Base-by-base conservation (phyloP, 64 coral and sea anemone species). In the Pocillopora damicornis region DNA sequence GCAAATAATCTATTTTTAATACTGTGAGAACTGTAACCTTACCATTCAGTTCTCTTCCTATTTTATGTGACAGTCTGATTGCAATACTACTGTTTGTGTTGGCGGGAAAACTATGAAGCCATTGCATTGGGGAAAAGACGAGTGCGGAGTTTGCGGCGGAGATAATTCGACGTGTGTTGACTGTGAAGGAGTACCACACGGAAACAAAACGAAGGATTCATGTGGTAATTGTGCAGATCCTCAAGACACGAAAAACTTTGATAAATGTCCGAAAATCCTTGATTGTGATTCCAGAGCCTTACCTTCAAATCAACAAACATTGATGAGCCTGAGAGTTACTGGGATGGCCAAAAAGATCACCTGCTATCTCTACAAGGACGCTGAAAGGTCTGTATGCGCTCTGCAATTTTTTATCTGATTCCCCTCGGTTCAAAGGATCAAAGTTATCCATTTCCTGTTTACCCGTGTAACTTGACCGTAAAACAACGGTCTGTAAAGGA, bases 71-170 rank as follows among this genome's bases (percentile, higher is more conserved):
- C 59, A 81, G 79, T 81, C 79, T 63, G 59, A 81, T 18, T 81
- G 79, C 15, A 15, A 36, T 30, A 8, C 58, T 1, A 81, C 11
- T 60, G 79, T 81, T 63, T 98, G 95, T 64, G 88, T 86, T 4
- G 89, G 89, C 11, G 95, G 95, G 9, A 89, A 84, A 30, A 94
- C 95, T n/a, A 64, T n/a, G 8, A 84, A 65, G 61, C 67, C 80
- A 63, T 22, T 36, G 1, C 87, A 51, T 16, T 61, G 57, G 5
- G 89, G 92, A 60, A 73, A 89, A 35, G 92, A 98, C 61, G 51
- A 60, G 38, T 98, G 95, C 76, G 95, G 95, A 63, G 11, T 82
- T 1, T 98, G 95, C 35, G 42, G 76, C 8, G 92, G 92, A 3
- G 72, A 86, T 13, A 92, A 92, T 72, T 66, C 79, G 0, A 90